phyloP scores from a whole-genome alignment of 2,113 vertebrate species.

The Trogon surrucura region DNA sequence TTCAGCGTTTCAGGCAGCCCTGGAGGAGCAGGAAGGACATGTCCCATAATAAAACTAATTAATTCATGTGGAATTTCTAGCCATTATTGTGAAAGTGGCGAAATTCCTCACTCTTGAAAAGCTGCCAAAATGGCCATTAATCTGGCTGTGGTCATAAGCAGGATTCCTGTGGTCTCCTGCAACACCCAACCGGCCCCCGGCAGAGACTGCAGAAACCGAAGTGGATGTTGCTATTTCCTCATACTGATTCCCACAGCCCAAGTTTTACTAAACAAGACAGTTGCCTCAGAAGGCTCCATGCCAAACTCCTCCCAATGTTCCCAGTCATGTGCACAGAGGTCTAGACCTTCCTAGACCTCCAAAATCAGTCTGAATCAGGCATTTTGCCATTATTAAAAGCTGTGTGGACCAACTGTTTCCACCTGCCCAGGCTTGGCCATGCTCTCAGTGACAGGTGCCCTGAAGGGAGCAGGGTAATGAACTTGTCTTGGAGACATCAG shows the following conservation, averaged over 20 bases:
- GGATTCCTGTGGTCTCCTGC: constrained; percentile 62
- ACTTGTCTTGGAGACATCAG: neutral
- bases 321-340: neutral
- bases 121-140: constrained; percentile 53
- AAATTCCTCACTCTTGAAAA: constrained; percentile 52
- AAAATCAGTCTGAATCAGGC: neutral
- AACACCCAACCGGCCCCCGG: neutral
- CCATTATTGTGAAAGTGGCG: constrained; percentile 61
- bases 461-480: neutral
- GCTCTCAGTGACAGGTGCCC: neutral
- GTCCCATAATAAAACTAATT: constrained; percentile 58
- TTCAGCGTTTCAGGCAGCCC: constrained; percentile 52
- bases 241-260: neutral
- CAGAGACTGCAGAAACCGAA: constrained; percentile 43
- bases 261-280: constrained; percentile 31
- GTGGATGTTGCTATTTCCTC: constrained; percentile 56
- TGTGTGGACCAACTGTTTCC: neutral
- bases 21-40: constrained; percentile 52
- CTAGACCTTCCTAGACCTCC: neutral
- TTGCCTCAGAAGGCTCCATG: neutral
- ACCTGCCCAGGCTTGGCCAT: neutral
- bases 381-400: neutral
- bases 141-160: constrained; percentile 48
- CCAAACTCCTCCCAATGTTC: constrained; percentile 1
- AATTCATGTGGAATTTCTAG: constrained; percentile 57